Base-by-base conservation (phyloP, 2,888 invertebrate genomes). In the Parnassius apollo region DNA sequence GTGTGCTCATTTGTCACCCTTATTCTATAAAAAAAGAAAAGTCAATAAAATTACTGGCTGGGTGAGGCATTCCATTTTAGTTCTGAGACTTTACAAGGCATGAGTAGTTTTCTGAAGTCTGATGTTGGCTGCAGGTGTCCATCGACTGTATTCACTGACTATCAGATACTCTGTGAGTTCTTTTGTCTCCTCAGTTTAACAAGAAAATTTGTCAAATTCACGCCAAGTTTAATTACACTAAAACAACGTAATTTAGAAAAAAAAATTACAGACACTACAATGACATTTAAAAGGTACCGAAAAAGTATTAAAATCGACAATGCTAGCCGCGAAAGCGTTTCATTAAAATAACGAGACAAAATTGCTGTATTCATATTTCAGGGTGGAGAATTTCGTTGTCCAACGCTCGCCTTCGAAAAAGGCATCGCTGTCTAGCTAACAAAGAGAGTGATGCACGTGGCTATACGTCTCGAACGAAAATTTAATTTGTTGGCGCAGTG, bases 391-490 rank as follows among this genome's bases (percentile, higher is more conserved):
- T 75, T 49, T 75, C 68, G 68, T 67, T 73, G 71, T 78, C 77
- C 81, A 80, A 75, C 69, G 75, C 74, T 75, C 71, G 71, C 71
- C 67, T 70, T 76, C 71, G 76, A 82, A 78, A 73, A 75, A 71
- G 74, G 78, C 77, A 81, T 83, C 82, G 83, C 80, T 80, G 82
- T 80, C 80, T 72, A 69, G 71, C 72, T 75, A 73, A 82, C 78
- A 85, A 85, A 86, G 84, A 83, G 80, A 81, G 80, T 80, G 77
- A 85, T 85, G 86, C 74, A 42, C 42, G 9, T 9, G 9, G 13
- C 81, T 80, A 84, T 86, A 83, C 81, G 79, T 85, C 83, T 85
- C 85, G 85, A 85, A 86, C 81, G 81, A 79, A 83, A 85, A 86
- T 85, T 85, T 85, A 80, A 85, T 86, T 86, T 86, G 83, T 85